phyloP scores from a whole-genome alignment of 2,888 invertebrate species.

The Habroteleia sp. region DNA sequence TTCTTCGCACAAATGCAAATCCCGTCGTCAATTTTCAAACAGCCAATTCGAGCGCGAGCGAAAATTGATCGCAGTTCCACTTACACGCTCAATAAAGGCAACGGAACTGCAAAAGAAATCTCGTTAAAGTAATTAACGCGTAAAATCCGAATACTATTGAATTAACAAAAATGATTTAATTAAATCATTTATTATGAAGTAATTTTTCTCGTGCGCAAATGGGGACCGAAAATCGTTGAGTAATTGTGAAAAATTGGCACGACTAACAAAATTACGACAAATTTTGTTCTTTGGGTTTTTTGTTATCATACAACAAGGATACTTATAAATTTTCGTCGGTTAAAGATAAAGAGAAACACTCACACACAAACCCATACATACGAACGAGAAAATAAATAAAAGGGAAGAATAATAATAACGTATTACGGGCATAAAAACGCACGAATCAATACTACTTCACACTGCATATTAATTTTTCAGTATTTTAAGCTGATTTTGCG shows the following conservation, averaged over 20 bases:
- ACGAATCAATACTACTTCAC: conserved; percentile 40
- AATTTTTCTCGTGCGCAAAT: no score
- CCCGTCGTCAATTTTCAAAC: conserved; percentile 1
- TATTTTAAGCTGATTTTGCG: conserved; percentile 40
- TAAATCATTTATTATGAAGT: conserved; percentile 26
- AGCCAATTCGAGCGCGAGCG: conserved; percentile 2
- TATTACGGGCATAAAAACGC: no score
- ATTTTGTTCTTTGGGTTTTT: background rate
- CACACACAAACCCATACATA: no score
- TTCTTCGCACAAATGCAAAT: background rate
- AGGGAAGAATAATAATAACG: no score
- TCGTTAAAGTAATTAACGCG: conserved; percentile 32
- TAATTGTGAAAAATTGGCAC: no score
- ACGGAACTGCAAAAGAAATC: conserved; percentile 18
- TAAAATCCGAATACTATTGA: conserved; percentile 20
- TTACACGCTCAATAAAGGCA: conserved; percentile 2
- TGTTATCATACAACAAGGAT: conserved; percentile 16
- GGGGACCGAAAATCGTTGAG: no score
- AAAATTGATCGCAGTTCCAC: conserved; percentile 10
- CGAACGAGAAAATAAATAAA: no score
- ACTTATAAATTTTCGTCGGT: conserved; percentile 26
- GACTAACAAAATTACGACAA: no score
- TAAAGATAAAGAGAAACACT: conserved; percentile 3
- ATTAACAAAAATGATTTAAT: conserved; percentile 41
- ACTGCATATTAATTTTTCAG: conserved; percentile 45